Percentiles rank a stretch among this genome's conserved stretches.
These are phyloP conservation scores for Tenthredo mesomela DNA, from an alignment of 2,888 invertebrate species.

Conservation along the genomic window DNA sequence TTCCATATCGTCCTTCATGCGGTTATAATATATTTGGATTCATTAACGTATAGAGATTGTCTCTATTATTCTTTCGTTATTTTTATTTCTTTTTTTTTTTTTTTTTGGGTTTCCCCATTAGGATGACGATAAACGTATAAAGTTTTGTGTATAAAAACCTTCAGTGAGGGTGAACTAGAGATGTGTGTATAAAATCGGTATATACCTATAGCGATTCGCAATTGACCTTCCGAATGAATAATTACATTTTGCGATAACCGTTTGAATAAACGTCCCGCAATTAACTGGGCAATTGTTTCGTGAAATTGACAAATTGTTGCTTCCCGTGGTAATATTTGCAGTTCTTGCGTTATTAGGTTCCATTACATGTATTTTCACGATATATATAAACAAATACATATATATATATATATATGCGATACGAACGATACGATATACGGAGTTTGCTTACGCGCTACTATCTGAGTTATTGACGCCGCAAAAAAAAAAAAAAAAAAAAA, in stretches of 20 bases:
- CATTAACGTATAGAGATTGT: not conserved
- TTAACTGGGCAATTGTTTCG: conserved; percentile 21
- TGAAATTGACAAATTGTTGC: conserved; percentile 43
- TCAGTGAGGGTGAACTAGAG: not conserved
- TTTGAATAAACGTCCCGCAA: conserved; percentile 9
- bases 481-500: no score
- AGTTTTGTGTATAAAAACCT: not conserved
- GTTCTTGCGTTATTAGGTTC: conserved; percentile 29
- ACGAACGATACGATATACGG: not conserved
- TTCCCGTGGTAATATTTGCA: conserved; percentile 1
- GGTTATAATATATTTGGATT: no score
- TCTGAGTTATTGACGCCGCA: conserved; percentile 16
- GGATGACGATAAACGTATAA: not conserved
- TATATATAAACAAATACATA: not conserved
- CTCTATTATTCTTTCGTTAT: not conserved
- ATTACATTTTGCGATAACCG: not conserved
- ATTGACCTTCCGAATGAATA: conserved; percentile 30
- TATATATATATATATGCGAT: not conserved
- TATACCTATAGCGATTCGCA: not conserved
- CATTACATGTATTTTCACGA: not conserved
- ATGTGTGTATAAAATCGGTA: not conserved
- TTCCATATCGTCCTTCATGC: no score
- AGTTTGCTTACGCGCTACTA: not conserved
- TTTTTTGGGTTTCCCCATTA: not conserved
- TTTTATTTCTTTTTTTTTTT: not conserved